Evolutionary conservation across 2,888 invertebrate genomes (phyloP).

Genomic region (Drosophila hawaiiensis): DNA sequence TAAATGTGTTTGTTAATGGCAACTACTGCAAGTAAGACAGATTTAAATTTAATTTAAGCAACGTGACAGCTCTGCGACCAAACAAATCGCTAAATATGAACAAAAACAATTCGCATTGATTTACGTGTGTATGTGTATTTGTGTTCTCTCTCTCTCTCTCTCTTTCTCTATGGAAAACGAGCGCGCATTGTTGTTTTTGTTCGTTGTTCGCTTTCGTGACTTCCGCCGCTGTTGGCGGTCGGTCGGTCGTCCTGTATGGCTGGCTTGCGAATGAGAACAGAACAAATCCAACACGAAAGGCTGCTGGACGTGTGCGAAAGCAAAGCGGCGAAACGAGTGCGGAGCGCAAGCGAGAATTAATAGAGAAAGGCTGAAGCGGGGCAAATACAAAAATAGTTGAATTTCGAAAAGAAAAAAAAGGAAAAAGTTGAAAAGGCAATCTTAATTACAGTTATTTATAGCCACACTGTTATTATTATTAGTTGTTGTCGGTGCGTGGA

Average conservation of each 20-base stretch:
- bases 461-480: slow-evolving; percentile 10
- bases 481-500: slow-evolving; percentile 45
- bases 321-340: slow-evolving; percentile 64
- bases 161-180: too few relatives aligned
- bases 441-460: slow-evolving; percentile 32
- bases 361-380: slow-evolving; percentile 63
- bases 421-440: slow-evolving; percentile 19
- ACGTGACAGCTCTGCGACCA: slow-evolving; percentile 21
- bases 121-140: background rate
- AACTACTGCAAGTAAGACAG: background rate
- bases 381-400: slow-evolving; percentile 33
- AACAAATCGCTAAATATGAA: background rate
- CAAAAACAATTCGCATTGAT: slow-evolving; percentile 35
- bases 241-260: slow-evolving; percentile 16
- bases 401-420: slow-evolving; percentile 6
- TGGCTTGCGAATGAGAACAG: slow-evolving; percentile 34
- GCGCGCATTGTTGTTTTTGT: slow-evolving; percentile 24
- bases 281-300: slow-evolving; percentile 74
- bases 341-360: slow-evolving; percentile 69
- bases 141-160: background rate
- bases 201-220: slow-evolving; percentile 18
- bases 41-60: background rate
- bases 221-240: slow-evolving; percentile 7
- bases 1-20: background rate
- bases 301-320: slow-evolving; percentile 80